Evolutionary conservation across 2,888 invertebrate species (phyloP), one percentile per base, ranked within the genome.

Genomic region (Lasioglossum villosulum): DNA sequence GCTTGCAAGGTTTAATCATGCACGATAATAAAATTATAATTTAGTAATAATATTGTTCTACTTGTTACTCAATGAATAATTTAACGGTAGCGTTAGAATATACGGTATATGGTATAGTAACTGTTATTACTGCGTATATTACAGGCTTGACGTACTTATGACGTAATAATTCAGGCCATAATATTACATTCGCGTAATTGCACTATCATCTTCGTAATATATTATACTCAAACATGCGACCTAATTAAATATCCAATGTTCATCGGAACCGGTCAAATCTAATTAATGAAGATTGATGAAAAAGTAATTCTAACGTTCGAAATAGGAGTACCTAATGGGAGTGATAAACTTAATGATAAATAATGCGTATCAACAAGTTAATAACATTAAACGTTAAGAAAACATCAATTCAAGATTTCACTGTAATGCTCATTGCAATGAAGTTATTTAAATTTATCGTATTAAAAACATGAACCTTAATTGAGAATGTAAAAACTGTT

Each of bases 151-250:
- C 86, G 82, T 86, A 86, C 78, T 86, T 86, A 86, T 81, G 82
- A 86, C 82, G 86, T 82, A 86, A 86, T 86, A 86, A 86, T 86
- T 86, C 86, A 86, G 76, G 75, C 80, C 82, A 80, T 86, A 86
- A 86, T 86, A 86, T 86, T 86, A 86, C 86, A 86, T 77, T 82
- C 86, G 75, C 75, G 86, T 86, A 86, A 86, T 86, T 86, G 80
- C 80, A 72, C 86, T 80, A 82, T 86, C 86, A 86, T 81, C 86
- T 66, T 76, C 52, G 72, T 80, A 86, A 86, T 82, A 86, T 86
- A 86, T 86, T 83, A 82, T 82, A 75, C 79, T 79, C 70, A 78
- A 85, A 74, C 85, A 63, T 80, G 73, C 85, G 75, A 80, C 80
- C 86, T 84, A 80, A 85, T 80, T 80, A 80, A 85, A 84, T 80